Percentiles rank a stretch among this genome's conserved stretches.
Conservation (phyloP, 2,113 vertebrate species). For the Otocyon megalotis region DNA sequence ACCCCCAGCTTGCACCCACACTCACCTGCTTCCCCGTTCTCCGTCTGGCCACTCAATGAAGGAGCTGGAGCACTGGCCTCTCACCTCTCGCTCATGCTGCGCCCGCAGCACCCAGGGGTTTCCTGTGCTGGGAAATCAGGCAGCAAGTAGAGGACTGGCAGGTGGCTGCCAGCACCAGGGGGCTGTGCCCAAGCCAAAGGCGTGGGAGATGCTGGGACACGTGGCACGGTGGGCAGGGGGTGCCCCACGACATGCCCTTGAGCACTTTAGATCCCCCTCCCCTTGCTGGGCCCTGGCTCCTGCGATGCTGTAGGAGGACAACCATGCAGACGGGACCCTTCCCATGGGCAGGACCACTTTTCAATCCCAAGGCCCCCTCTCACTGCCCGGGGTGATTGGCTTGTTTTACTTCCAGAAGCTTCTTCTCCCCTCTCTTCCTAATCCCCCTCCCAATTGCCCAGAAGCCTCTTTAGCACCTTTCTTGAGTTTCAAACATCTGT, state of each 20-base stretch:
- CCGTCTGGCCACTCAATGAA: not conserved
- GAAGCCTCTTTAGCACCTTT: slow-evolving; percentile 51
- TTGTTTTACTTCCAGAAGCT: slow-evolving; percentile 24
- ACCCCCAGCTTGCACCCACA: rapidly evolving
- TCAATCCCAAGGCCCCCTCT: not conserved
- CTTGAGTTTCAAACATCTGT: not conserved
- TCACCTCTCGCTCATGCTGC: not conserved
- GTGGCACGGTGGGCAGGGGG: rapidly evolving
- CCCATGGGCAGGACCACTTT: rapidly evolving
- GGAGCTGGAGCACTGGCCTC: not conserved
- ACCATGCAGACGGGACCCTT: not conserved
- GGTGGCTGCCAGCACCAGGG: no score
- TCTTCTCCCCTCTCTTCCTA: not conserved
- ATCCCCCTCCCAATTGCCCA: not conserved
- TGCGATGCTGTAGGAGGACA: rapidly evolving
- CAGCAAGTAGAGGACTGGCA: not conserved
- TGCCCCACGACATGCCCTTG: no score
- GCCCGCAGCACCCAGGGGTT: no score
- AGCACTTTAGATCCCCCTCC: not conserved
- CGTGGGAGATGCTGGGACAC: not conserved
- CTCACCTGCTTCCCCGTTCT: not conserved
- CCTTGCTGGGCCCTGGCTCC: no score
- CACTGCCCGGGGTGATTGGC: not conserved
- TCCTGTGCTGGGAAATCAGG: not conserved
- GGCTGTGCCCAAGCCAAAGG: not conserved